phyloP scores from a whole-genome alignment of 2,113 vertebrate genomes.

The Lagopus muta region DNA sequence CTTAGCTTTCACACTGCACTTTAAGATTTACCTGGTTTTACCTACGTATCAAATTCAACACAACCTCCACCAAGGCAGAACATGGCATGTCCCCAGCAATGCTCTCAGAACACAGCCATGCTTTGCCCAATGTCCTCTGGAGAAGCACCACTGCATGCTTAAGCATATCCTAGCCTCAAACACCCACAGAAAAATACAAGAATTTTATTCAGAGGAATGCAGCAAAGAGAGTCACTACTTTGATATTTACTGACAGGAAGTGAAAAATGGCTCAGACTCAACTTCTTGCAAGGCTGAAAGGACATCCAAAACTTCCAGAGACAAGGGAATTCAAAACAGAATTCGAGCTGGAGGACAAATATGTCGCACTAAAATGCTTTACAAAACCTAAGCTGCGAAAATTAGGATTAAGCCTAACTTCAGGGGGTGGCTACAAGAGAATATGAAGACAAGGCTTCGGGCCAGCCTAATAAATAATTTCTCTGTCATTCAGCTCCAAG shows the following conservation, averaged over 20 bases:
- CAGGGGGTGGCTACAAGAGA: neutral
- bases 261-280: conserved; percentile 47
- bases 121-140: neutral
- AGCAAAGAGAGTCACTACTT: conserved; percentile 26
- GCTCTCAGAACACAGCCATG: neutral
- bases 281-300: conserved; percentile 17
- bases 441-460: neutral
- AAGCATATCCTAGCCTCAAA: conserved; percentile 14
- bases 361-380: neutral
- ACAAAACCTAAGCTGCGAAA: neutral
- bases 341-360: neutral
- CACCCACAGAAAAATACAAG: neutral
- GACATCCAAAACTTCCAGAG: conserved; percentile 40
- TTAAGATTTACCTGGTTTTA: neutral
- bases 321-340: conserved; percentile 13
- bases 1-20: rapidly evolving
- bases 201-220: conserved; percentile 21
- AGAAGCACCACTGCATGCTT: neutral
- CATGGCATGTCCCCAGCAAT: rapidly evolving
- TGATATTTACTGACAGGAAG: conserved; percentile 63
- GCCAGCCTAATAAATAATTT: neutral
- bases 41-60: neutral
- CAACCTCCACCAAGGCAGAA: neutral
- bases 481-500: neutral
- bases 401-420: neutral